A percentile compares a stretch with the other conserved stretches of the same genome.
phyloP scores from a whole-genome alignment of 2,113 vertebrate species.

The Zosterops japonicus region DNA sequence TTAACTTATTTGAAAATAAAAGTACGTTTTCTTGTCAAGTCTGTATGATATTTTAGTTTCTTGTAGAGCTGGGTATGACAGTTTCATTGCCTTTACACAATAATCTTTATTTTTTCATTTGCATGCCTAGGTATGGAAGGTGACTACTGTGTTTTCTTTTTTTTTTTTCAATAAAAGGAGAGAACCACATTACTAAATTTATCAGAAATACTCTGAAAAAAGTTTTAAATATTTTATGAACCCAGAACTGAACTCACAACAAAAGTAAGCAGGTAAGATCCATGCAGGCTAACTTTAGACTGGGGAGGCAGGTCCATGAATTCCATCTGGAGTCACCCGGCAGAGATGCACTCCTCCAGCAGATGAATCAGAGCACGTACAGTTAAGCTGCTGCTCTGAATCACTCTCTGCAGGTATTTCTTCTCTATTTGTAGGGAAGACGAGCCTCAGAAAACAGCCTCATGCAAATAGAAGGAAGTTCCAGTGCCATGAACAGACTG shows the following conservation, averaged over 20 bases:
- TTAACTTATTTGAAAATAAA: neutral
- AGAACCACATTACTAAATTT: neutral
- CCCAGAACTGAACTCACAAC: neutral
- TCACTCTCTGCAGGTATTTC: neutral
- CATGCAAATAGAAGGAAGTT: neutral
- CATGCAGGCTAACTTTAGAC: neutral
- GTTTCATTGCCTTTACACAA: neutral
- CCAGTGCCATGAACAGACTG: neutral
- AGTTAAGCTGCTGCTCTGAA: neutral
- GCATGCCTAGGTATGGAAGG: neutral
- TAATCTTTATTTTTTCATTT: neutral
- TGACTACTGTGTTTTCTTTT: neutral
- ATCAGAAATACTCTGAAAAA: neutral
- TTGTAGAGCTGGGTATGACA: neutral
- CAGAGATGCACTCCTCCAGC: neutral
- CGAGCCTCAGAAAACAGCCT: neutral
- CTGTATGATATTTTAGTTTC: slow-evolving; percentile 11
- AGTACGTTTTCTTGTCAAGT: neutral
- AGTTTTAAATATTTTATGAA: neutral
- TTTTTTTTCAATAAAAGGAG: neutral
- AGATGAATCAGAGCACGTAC: neutral
- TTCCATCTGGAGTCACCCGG: neutral
- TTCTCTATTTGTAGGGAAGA: neutral
- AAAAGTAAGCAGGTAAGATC: neutral
- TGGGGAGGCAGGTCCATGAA: neutral